Evolutionary conservation across 92 coral and sea anemone genomes (phyloP).

Genomic region (Isaurus tuberculatus): DNA sequence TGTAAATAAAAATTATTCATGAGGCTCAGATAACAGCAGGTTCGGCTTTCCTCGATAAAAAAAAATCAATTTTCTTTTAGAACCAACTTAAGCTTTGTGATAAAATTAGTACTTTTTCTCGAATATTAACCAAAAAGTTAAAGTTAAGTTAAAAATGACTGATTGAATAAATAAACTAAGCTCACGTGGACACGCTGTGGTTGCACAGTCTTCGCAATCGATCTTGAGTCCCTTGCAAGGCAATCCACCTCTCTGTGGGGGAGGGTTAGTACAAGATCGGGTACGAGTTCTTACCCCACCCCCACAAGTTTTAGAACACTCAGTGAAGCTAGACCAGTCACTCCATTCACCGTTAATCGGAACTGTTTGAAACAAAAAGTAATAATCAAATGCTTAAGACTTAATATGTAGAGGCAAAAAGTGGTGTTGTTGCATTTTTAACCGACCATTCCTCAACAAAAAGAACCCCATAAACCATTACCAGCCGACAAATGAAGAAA

Average conservation of each 20-base stretch:
- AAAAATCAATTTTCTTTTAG: no score
- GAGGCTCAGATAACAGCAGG: no score
- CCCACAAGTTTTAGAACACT: background rate
- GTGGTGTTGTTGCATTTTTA: background rate
- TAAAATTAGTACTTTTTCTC: background rate
- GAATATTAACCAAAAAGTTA: background rate
- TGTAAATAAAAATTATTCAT: no score
- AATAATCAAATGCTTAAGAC: background rate
- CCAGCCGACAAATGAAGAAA: no score
- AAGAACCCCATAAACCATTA: no score
- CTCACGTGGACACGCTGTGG: background rate
- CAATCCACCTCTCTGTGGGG: slow-evolving; percentile 13
- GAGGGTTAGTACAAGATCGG: slow-evolving; percentile 28
- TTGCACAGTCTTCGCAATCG: background rate
- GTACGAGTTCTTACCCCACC: slow-evolving; percentile 17
- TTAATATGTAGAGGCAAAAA: background rate
- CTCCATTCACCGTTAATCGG: slow-evolving; percentile 27
- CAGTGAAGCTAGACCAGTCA: background rate
- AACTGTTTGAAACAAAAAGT: background rate
- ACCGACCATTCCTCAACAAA: background rate
- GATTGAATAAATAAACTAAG: background rate
- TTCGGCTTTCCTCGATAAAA: no score
- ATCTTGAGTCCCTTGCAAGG: background rate
- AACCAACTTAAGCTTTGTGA: no score
- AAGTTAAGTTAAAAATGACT: background rate